Conservation (phyloP, 2,888 invertebrate species). For the Cepaea hortensis region DNA sequence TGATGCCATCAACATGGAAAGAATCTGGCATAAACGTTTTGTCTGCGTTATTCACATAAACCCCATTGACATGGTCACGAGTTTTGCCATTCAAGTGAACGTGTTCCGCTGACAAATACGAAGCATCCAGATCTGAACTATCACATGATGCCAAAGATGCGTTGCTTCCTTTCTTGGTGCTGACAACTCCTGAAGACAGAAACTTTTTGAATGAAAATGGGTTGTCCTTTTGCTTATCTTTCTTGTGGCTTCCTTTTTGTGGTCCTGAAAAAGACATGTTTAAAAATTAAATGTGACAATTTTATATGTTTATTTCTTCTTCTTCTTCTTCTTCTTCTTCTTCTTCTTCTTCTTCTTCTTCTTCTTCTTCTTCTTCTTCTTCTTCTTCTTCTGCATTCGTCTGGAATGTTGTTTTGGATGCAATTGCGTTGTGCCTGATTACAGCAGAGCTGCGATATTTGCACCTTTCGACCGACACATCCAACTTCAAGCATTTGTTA, state of each 20-base stretch:
- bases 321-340: no score
- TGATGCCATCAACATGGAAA: slow-evolving; percentile 7
- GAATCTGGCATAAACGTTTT: neutral
- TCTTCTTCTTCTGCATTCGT: no score
- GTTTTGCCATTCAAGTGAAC: neutral
- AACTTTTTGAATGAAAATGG: slow-evolving; percentile 76
- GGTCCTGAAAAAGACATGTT: neutral
- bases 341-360: no score
- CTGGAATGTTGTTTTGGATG: no score
- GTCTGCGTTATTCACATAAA: neutral
- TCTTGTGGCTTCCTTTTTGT: slow-evolving; percentile 51
- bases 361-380: no score
- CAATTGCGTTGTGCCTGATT: no score
- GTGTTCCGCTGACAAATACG: neutral
- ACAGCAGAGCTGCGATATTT: no score
- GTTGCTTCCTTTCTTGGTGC: slow-evolving; percentile 14
- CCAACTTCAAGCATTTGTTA: no score
- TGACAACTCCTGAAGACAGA: slow-evolving; percentile 55
- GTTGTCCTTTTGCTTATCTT: slow-evolving; percentile 66
- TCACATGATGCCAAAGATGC: slow-evolving; percentile 13
- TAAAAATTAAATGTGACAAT: neutral
- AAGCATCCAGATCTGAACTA: slow-evolving; percentile 2
- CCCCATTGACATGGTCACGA: neutral
- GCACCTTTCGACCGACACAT: no score
- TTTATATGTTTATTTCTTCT: no score